These are phyloP conservation scores for Nothoprocta pentlandii DNA, from an alignment of 2,113 vertebrate species.

Conservation along the genomic window DNA sequence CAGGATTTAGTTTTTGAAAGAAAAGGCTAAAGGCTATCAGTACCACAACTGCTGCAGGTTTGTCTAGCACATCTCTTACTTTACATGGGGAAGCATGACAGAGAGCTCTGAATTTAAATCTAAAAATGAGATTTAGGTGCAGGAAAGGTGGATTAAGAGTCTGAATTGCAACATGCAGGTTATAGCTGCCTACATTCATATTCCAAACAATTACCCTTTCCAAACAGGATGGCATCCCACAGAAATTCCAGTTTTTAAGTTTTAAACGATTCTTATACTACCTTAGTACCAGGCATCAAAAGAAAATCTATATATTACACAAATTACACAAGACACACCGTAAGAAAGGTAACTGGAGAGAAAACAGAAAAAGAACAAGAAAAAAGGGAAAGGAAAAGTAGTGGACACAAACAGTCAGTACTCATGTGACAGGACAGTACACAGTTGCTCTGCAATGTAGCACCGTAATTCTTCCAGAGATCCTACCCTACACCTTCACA, in stretches of 20 bases:
- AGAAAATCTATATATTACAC: neutral
- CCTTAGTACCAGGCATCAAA: neutral
- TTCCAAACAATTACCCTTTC: neutral
- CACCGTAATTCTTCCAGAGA: rapidly evolving
- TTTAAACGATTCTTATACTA: neutral
- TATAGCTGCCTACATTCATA: neutral
- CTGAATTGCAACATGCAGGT: neutral
- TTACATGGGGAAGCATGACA: neutral
- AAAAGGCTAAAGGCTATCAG: neutral
- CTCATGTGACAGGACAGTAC: neutral
- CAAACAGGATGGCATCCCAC: neutral
- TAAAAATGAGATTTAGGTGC: neutral
- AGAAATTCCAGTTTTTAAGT: neutral
- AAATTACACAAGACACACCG: neutral
- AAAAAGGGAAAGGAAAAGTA: neutral
- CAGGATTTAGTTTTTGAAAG: neutral
- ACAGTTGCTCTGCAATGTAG: neutral
- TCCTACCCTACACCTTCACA: neutral
- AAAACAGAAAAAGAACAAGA: neutral
- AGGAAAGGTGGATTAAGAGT: neutral
- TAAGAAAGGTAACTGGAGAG: neutral
- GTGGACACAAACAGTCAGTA: neutral
- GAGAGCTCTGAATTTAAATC: neutral
- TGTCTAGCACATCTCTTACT: neutral
- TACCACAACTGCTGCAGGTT: neutral